phyloP scores from a whole-genome alignment of 2,888 invertebrate species.

The Drosophila monieri region DNA sequence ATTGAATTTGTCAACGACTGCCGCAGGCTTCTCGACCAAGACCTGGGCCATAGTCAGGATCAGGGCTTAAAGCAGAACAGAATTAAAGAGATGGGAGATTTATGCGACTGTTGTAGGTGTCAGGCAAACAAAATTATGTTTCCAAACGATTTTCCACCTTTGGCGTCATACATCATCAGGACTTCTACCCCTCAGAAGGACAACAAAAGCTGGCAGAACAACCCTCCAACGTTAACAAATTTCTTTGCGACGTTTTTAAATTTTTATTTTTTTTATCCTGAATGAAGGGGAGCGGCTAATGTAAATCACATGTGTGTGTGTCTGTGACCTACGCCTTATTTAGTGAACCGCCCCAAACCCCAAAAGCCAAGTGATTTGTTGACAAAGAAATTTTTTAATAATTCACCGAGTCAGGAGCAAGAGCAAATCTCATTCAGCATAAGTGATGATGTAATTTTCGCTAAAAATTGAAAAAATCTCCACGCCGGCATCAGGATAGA shows the following conservation, averaged over 20 bases:
- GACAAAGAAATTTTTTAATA: conserved; percentile 81
- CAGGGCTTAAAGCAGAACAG: conserved; percentile 32
- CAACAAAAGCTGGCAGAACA: conserved; percentile 34
- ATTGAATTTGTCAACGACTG: conserved; percentile 82
- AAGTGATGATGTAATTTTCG: conserved; percentile 79
- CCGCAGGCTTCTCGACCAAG: conserved; percentile 43
- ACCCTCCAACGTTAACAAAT: conserved; percentile 76
- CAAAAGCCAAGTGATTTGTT: conserved; percentile 78
- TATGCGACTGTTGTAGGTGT: conserved; percentile 66
- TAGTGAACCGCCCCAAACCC: conserved; percentile 52
- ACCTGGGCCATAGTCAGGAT: conserved; percentile 1
- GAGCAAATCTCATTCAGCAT: conserved; percentile 72
- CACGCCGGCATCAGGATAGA: conserved; percentile 33
- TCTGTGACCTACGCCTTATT: conserved; percentile 62
- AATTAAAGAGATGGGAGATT: conserved; percentile 65
- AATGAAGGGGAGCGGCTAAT: conserved; percentile 55
- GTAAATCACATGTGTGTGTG: conserved; percentile 60
- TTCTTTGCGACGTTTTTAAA: conserved; percentile 80
- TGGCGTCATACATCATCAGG: conserved; percentile 73
- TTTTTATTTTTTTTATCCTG: conserved; percentile 39
- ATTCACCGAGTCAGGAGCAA: conserved; percentile 59
- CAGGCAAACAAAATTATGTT: conserved; percentile 76
- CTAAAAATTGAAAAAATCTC: conserved; percentile 76
- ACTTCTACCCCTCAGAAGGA: conserved; percentile 3
- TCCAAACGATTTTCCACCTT: conserved; percentile 75